Evolutionary conservation across 2,113 vertebrate genomes (phyloP).

Genomic region (Hylia prasina): DNA sequence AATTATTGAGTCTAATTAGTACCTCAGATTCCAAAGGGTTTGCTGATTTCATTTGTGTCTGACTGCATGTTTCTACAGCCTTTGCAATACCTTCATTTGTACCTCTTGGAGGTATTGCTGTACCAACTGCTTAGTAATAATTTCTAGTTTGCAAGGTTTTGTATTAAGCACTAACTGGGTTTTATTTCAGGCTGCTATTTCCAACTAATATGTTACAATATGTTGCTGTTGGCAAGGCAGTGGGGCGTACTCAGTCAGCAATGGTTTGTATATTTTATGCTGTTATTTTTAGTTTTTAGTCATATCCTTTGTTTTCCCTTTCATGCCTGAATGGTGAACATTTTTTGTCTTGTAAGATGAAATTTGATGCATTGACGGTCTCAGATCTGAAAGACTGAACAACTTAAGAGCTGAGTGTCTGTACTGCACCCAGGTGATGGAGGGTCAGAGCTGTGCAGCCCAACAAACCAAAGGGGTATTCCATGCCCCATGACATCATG

Average conservation of each 20-base stretch:
- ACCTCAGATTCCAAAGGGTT: not conserved
- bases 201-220: not conserved
- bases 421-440: too few relatives aligned
- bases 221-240: not conserved
- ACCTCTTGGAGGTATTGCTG: not conserved
- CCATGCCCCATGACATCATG: fast-evolving
- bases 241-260: not conserved
- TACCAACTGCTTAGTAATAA: not conserved
- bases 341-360: not conserved
- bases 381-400: not conserved
- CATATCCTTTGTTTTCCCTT: not conserved
- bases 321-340: not conserved
- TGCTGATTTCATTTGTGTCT: not conserved
- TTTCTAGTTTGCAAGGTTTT: not conserved
- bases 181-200: not conserved
- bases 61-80: not conserved
- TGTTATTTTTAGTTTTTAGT: not conserved
- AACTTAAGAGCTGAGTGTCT: not conserved
- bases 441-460: not conserved
- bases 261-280: not conserved
- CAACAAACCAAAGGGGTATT: not conserved
- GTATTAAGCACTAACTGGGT: not conserved
- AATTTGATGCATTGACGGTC: not conserved
- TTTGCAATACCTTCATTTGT: not conserved
- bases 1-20: not conserved